Evolutionary conservation across 1,140 invertebrate species (phyloP).

Genomic region (Drosophila ogumai): DNA sequence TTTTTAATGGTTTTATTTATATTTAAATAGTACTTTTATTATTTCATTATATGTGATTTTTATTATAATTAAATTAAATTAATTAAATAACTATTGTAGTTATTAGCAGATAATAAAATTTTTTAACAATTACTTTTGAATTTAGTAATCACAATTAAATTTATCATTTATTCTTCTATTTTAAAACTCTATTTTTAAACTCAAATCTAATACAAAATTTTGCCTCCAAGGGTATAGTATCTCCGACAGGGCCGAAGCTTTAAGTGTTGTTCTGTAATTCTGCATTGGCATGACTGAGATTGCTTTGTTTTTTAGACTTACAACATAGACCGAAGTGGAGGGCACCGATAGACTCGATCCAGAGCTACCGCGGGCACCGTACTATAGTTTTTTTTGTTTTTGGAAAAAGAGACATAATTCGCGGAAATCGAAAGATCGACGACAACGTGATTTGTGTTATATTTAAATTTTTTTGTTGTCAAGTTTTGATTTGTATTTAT

Average conservation of each 20-base stretch:
- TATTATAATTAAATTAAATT: no score
- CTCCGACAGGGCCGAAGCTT: slow-evolving; percentile 40
- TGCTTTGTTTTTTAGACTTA: slow-evolving; percentile 86
- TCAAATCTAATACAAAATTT: no score
- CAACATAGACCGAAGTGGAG: slow-evolving; percentile 87
- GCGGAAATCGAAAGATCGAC: slow-evolving; percentile 22
- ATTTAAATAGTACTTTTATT: no score
- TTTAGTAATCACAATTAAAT: no score
- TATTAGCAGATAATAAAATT: no score
- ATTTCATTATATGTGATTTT: no score
- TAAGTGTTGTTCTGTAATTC: slow-evolving; percentile 10
- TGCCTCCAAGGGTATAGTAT: slow-evolving; percentile 28
- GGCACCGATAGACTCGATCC: slow-evolving; percentile 92
- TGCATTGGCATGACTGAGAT: slow-evolving; percentile 29
- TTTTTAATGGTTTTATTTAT: no score
- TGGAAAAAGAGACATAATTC: slow-evolving; percentile 5
- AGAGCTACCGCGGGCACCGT: slow-evolving; percentile 86
- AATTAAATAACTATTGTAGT: no score
- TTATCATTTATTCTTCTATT: no score
- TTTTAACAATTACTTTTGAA: no score
- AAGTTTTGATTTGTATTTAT: slow-evolving; percentile 4
- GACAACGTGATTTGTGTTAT: slow-evolving; percentile 11
- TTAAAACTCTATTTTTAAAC: no score
- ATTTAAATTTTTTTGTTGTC: slow-evolving; percentile 20
- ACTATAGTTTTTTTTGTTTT: slow-evolving; percentile 41